Conservation (phyloP, 2,113 vertebrate species). For the Sander vitreus region DNA sequence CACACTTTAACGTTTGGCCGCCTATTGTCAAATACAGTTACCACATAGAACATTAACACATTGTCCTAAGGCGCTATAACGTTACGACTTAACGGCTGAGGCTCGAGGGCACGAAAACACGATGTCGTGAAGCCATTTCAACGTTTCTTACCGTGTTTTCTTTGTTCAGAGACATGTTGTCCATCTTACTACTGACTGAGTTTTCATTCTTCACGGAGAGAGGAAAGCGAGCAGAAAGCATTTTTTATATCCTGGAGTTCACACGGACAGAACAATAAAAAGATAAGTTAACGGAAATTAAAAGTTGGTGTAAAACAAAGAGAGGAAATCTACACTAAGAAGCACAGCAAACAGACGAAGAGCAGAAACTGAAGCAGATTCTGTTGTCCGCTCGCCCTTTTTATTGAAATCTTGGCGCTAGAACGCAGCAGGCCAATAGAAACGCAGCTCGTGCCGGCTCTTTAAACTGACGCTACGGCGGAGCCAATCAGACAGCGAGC, state of each 20-base stretch:
- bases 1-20: too few relatives aligned
- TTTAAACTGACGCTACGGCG: slow-evolving; percentile 52
- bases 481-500: slow-evolving; percentile 69
- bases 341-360: not conserved
- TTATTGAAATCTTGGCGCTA: slow-evolving; percentile 80
- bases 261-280: not conserved
- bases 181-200: slow-evolving; percentile 69
- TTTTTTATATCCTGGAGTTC: slow-evolving; percentile 46
- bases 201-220: slow-evolving; percentile 82
- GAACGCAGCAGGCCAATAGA: slow-evolving; percentile 67
- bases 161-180: slow-evolving; percentile 86
- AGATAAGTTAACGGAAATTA: not conserved
- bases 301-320: fast-evolving
- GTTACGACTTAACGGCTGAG: too few relatives aligned
- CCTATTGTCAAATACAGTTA: too few relatives aligned
- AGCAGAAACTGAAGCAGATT: not conserved
- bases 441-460: not conserved
- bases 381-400: slow-evolving; percentile 20
- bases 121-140: too few relatives aligned
- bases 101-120: too few relatives aligned
- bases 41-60: too few relatives aligned
- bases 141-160: slow-evolving; percentile 91
- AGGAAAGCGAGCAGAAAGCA: slow-evolving; percentile 84
- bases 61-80: too few relatives aligned
- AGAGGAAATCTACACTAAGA: not conserved